A percentile compares a stretch with the other conserved stretches of the same genome.
Evolutionary conservation across 1,140 invertebrate genomes (phyloP).

Genomic region (Ladona fulva): DNA sequence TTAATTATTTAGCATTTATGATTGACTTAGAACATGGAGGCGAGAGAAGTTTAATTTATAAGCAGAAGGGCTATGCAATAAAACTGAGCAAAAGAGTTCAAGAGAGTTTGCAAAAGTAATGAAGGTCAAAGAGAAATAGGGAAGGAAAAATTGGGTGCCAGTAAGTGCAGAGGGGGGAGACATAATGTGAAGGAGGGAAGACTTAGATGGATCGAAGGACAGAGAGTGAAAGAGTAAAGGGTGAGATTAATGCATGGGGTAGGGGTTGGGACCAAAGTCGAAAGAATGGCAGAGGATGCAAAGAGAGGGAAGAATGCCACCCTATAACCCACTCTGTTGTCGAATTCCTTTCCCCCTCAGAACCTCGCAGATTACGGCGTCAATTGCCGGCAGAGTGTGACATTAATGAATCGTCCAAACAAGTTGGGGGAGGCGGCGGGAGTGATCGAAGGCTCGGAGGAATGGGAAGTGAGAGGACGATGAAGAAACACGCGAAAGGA

Average conservation of each 20-base stretch:
- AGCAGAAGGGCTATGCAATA: too few species aligned
- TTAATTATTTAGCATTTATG: too few species aligned
- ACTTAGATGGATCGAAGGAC: background rate
- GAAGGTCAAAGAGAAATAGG: too few species aligned
- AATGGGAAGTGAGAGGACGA: background rate
- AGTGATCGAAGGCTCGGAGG: background rate
- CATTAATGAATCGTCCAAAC: slow-evolving; percentile 5
- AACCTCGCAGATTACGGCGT: background rate
- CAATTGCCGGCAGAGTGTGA: slow-evolving; percentile 2
- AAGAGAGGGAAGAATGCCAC: background rate
- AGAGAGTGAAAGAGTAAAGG: background rate
- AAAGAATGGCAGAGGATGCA: background rate
- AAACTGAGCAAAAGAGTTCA: too few species aligned
- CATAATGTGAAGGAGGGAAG: too few species aligned
- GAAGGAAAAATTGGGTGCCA: too few species aligned
- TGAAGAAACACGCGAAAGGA: background rate
- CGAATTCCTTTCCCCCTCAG: background rate
- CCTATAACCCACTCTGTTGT: background rate
- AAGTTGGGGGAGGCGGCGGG: background rate
- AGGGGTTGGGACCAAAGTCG: background rate
- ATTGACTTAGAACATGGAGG: too few species aligned
- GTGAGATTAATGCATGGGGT: background rate
- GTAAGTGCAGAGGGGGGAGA: too few species aligned
- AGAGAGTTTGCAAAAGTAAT: too few species aligned
- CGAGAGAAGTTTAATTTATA: too few species aligned